Conservation (phyloP, 2,888 invertebrate species). For the Tetragnatha montana region DNA sequence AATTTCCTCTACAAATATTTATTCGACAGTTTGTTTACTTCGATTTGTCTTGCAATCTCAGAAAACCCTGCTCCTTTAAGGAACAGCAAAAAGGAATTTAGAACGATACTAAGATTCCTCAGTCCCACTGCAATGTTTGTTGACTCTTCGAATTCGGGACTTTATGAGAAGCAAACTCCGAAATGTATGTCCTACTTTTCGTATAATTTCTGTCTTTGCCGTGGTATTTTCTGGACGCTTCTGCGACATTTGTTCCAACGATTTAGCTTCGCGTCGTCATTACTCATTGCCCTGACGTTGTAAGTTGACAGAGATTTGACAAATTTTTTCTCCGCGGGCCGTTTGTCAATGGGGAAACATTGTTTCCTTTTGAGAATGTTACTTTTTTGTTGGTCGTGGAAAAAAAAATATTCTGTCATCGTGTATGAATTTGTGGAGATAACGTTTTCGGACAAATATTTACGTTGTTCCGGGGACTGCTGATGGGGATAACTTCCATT, state of each 20-base stretch:
- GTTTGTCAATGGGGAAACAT: constrained; percentile 45
- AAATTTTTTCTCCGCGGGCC: constrained; percentile 40
- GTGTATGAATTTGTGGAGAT: not conserved
- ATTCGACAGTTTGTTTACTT: constrained; percentile 44
- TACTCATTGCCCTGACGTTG: constrained; percentile 46
- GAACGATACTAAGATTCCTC: constrained; percentile 8
- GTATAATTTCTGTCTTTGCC: constrained; percentile 49
- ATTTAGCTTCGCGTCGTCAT: constrained; percentile 49
- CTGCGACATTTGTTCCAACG: constrained; percentile 47
- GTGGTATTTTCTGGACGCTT: constrained; percentile 34
- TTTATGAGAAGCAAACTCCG: constrained; percentile 8
- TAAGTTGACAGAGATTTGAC: constrained; percentile 58
- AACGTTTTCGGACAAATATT: not conserved
- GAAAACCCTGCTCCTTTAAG: constrained; percentile 1
- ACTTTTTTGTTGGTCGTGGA: not conserved
- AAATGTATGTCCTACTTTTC: constrained; percentile 42
- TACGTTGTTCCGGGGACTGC: not conserved
- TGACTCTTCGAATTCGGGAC: constrained; percentile 12
- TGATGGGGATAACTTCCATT: not conserved
- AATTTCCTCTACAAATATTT: constrained; percentile 46
- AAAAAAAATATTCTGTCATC: not conserved
- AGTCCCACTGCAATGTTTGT: constrained; percentile 12
- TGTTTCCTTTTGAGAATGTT: constrained; percentile 6
- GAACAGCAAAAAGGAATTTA: constrained; percentile 27
- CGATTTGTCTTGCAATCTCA: constrained; percentile 54